Conservation (phyloP, 1,140 invertebrate genomes). For the Solen grandis region DNA sequence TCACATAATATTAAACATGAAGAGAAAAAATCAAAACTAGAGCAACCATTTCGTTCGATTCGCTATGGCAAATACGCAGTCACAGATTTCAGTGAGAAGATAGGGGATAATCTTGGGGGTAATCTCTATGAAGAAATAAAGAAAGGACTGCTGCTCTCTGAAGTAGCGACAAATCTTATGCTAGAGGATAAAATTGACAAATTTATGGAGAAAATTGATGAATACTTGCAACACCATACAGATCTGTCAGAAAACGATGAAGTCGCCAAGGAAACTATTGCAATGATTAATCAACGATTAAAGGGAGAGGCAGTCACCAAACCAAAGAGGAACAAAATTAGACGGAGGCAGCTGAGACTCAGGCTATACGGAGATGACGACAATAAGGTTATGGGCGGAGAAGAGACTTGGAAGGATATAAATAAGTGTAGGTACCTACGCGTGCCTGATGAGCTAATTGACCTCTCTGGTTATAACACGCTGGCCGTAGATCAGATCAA, state of each 20-base stretch:
- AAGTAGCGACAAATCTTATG: slow-evolving; percentile 37
- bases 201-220: slow-evolving; percentile 31
- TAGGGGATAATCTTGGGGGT: slow-evolving; percentile 14
- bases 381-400: not conserved
- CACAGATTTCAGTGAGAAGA: slow-evolving; percentile 4
- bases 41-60: slow-evolving; percentile 39
- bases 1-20: not conserved
- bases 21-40: not conserved
- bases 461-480: slow-evolving; percentile 7
- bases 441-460: slow-evolving; percentile 4
- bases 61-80: slow-evolving; percentile 3
- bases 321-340: slow-evolving; percentile 7
- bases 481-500: slow-evolving; percentile 49
- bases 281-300: not conserved
- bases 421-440: slow-evolving; percentile 25
- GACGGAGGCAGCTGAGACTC: slow-evolving; percentile 13
- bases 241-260: slow-evolving; percentile 27
- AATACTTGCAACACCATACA: slow-evolving; percentile 33
- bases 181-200: slow-evolving; percentile 45
- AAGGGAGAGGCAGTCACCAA: not conserved
- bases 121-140: slow-evolving; percentile 43
- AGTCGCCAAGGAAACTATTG: not conserved
- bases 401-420: slow-evolving; percentile 14
- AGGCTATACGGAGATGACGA: too few species aligned
- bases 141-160: slow-evolving; percentile 38